phyloP scores from a whole-genome alignment of 1,140 invertebrate species.

The Drosophila leontia region DNA sequence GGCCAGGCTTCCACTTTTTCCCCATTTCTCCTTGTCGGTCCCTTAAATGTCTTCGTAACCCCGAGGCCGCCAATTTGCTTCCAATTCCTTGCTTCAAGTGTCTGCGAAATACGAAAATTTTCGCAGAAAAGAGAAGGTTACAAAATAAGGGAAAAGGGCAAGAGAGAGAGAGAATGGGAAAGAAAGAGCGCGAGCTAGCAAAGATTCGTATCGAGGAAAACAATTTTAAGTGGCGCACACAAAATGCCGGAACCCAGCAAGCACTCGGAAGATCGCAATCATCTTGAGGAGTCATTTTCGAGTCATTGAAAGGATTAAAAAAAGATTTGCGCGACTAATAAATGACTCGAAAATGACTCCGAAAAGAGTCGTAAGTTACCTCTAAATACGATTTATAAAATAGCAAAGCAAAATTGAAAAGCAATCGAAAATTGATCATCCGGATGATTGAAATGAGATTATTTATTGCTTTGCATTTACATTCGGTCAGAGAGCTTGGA shows the following conservation, averaged over 20 bases:
- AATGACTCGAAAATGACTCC: too few relatives aligned
- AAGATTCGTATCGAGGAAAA: slow-evolving; percentile 79
- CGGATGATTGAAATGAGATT: too few relatives aligned
- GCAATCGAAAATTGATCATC: too few relatives aligned
- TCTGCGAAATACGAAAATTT: slow-evolving; percentile 54
- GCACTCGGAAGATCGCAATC: too few relatives aligned
- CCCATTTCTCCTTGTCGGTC: slow-evolving; percentile 34
- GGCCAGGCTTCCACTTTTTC: slow-evolving; percentile 15
- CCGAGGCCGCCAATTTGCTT: slow-evolving; percentile 73
- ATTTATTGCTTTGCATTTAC: too few relatives aligned
- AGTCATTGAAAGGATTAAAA: too few relatives aligned
- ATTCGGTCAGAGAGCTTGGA: too few relatives aligned
- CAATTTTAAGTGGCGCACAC: slow-evolving; percentile 79
- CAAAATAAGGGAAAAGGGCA: not conserved
- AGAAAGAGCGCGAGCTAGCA: slow-evolving; percentile 36
- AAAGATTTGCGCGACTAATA: too few relatives aligned
- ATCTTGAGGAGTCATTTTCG: too few relatives aligned
- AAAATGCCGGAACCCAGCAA: slow-evolving; percentile 82
- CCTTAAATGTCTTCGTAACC: slow-evolving; percentile 59
- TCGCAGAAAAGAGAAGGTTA: slow-evolving; percentile 4
- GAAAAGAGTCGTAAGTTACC: too few relatives aligned
- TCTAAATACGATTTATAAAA: too few relatives aligned
- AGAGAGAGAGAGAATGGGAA: not conserved
- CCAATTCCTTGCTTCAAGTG: slow-evolving; percentile 73
- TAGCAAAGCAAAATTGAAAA: too few relatives aligned